Base-by-base conservation (phyloP, 2,888 invertebrate species). In the Diogma glabrata region DNA sequence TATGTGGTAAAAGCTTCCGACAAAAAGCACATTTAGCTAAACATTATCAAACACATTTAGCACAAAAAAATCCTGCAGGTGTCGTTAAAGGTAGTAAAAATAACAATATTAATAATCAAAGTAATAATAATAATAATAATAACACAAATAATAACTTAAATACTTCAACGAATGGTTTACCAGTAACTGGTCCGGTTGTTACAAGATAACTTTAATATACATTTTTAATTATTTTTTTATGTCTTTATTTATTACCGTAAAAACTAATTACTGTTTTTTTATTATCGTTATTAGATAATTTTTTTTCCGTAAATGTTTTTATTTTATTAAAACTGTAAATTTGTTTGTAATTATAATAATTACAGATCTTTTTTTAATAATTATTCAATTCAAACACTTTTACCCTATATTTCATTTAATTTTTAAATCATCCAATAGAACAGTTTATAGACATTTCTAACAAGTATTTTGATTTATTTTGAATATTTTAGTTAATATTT, bases 1-100 rank as follows among this genome's bases (percentile, higher is more conserved):
- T 94, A 52, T 97, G 97, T 67, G 91, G 91, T 56, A 93, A 91
- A 69, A 88, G 87, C 63, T 92, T 92, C 72, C 78, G 91, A 47
- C 91, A 92, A 68, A 92, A 92, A 65, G 91, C 91, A 1, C 91
- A 92, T 63, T 74, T 92, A 60, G 91, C 91, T 54, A 92, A 92
- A 67, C 91, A 92, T 71, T 89, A 91, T 66, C 91, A 91, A 74
- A 92, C 91, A 55, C 92, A 92, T 69, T 84, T 90, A 64, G 87
- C 88, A 47, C 89, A 89, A 69, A 87, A 88, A 68, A 83, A 77
- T 61, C 81, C 81, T 59, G 81, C 81, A 49, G 74, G 64, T 54
- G 68, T 78, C 47, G 70, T 69, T 52, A 79, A 79, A 59, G 72
- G 75, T 55, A 71, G 64, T 57, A 75, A 75, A 20, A 56, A 52